Base-by-base conservation (phyloP, 2,113 vertebrate species). In the Xiphorhynchus elegans region DNA sequence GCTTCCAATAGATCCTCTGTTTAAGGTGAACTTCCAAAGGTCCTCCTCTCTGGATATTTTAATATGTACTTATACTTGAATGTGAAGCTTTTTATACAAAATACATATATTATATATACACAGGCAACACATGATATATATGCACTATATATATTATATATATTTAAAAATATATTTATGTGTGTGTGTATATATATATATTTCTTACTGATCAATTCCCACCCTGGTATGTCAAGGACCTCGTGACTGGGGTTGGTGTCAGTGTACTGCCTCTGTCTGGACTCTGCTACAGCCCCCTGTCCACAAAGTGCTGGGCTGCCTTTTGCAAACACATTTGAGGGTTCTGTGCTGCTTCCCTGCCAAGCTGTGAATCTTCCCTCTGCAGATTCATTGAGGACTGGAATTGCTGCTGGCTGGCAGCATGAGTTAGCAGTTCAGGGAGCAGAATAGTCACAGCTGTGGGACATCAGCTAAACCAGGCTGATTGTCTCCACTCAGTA, bases 1-100 rank as follows among this genome's bases (percentile, higher is more conserved):
- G 16, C 46, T 94, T 47, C 37, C 3, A 12, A 26, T 12, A 88
- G 52, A 31, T 40, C 63, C 18, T 84, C 28, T 94, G 16, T 81
- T 86, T 68, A 83, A 87, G 12, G 37, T 62, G 72, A 69, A 73
- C 64, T 68, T 81, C 86, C 75, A 84, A 88, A 94, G 9, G 17
- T 82, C 64, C 85, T 75, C 60, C 77, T 89, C 55, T 95, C 69
- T 59, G 75, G 52, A 47, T 88, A 66, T 87, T 94, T 94, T 89
- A 88, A 70, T 94, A 86, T 60, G 37, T 87, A 21, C 33, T 50
- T 94, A 52, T 94, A 88, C 85, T 90, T 93, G 95, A 97, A 96
- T 76, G 70, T 86, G 87, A 83, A 87, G 19, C 47, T 90, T 90
- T 97, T 96, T 95, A 81, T 96, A 90, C 56, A 78, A 72, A 91